These are phyloP conservation scores for Tachystola acroxantha DNA, from an alignment of 2,888 invertebrate species.

Conservation along the genomic window DNA sequence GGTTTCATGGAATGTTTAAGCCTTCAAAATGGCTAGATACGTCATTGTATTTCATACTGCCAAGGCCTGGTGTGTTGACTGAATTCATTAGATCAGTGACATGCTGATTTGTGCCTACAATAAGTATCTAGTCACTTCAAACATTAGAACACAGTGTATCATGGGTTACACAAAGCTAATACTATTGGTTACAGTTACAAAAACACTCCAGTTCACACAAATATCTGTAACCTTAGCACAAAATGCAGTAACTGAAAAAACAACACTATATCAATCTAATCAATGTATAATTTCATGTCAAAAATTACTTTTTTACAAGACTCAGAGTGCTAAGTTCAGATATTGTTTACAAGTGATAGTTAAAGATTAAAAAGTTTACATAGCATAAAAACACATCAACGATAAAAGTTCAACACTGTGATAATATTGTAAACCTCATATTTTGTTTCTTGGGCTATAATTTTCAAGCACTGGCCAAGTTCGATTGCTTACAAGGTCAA, in stretches of 20 bases:
- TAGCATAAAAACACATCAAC: conserved; percentile 42
- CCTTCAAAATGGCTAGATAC: conserved; percentile 59
- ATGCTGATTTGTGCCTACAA: conserved; percentile 27
- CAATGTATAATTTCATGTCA: conserved; percentile 1
- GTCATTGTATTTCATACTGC: conserved; percentile 31
- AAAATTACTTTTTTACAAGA: conserved; percentile 4
- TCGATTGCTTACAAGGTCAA: conserved; percentile 36
- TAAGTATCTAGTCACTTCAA: conserved; percentile 54
- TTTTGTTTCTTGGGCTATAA: conserved; percentile 3
- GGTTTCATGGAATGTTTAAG: conserved; percentile 74
- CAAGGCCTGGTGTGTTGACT: conserved; percentile 7
- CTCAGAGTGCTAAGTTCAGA: conserved; percentile 54
- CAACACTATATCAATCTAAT: not conserved
- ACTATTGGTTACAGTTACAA: conserved; percentile 49
- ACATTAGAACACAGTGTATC: conserved; percentile 46
- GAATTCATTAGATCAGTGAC: not conserved
- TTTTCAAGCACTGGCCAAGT: conserved; percentile 48
- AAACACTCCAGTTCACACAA: conserved; percentile 61
- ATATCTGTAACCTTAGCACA: conserved; percentile 55
- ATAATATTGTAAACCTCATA: conserved; percentile 14
- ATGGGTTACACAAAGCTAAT: conserved; percentile 44
- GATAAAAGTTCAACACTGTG: conserved; percentile 43
- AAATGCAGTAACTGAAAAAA: conserved; percentile 32
- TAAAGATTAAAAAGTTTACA: conserved; percentile 29
- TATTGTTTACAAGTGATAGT: conserved; percentile 32